Evolutionary conservation across 2,888 invertebrate species (phyloP).

Genomic region (Pyrgus malvae): DNA sequence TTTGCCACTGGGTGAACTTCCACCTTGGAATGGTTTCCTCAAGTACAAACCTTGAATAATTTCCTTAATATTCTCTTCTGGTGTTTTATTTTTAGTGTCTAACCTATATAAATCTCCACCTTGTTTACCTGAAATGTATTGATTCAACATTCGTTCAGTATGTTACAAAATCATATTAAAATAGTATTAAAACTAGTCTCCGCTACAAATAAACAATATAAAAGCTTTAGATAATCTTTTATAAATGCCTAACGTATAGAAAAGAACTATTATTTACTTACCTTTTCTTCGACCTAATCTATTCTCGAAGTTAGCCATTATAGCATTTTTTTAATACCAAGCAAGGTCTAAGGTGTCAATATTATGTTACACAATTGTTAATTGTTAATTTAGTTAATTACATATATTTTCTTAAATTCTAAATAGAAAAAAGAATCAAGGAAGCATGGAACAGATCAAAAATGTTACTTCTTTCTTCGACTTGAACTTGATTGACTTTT

Average conservation of each 20-base stretch:
- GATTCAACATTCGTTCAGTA: slow-evolving; percentile 11
- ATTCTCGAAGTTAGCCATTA: slow-evolving; percentile 76
- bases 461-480: slow-evolving; percentile 10
- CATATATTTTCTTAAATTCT: slow-evolving; percentile 7
- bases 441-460: slow-evolving; percentile 26
- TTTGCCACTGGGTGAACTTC: slow-evolving; percentile 64
- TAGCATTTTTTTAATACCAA: slow-evolving; percentile 54
- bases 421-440: slow-evolving; percentile 10
- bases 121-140: slow-evolving; percentile 68
- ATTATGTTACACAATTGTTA: slow-evolving; percentile 16
- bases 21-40: slow-evolving; percentile 63
- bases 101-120: slow-evolving; percentile 85
- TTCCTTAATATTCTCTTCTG: slow-evolving; percentile 84
- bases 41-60: slow-evolving; percentile 83
- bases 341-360: slow-evolving; percentile 42
- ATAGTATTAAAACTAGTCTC: no score
- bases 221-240: background rate
- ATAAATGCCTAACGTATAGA: no score
- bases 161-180: background rate
- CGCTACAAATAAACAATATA: background rate
- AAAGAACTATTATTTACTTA: slow-evolving; percentile 47
- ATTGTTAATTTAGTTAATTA: background rate
- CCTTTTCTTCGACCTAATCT: slow-evolving; percentile 76
- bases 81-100: slow-evolving; percentile 80
- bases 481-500: no score